Base-by-base conservation (phyloP, 2,888 invertebrate genomes). In the Yponomeuta evonymella region DNA sequence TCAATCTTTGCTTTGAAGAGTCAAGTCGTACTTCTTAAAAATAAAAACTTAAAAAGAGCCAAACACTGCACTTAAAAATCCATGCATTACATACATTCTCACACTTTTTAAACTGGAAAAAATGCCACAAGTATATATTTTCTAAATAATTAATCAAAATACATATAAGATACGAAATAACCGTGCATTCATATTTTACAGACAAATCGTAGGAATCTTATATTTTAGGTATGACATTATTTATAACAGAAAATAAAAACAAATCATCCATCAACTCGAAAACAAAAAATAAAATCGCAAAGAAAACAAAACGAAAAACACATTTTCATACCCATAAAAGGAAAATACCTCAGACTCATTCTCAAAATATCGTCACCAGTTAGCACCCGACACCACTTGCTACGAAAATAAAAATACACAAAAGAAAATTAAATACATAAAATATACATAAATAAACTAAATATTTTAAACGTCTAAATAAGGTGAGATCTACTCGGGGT, bases 331-430 rank as follows among this genome's bases (percentile, higher is more conserved):
- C 36, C 11, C 29, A 11, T 29, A 33, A n/a, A 58, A 33, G 15
- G 15, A 48, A 51, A 74, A 84, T 92, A 95, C 96, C 95, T 96
- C 94, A 95, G 89, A 87, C 95, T 95, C 95, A 95, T 95, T 94
- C 94, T 94, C 93, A 95, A 94, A 88, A 95, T 94, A 94, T 95
- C 95, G 87, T 95, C 95, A 89, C 95, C 95, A 77, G 95, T 95
- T 93, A 94, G 90, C 84, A 86, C 85, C 89, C 91, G 90, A 90
- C 91, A 90, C 90, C 90, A 90, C 90, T 90, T 89, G 89, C 90
- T 91, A 92, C 83, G 88, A 73, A 67, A 71, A 71, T 64, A 58
- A 58, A 58, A 58, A 58, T 58, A 74, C 70, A 66, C 66, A 74
- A 74, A 71, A 58, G 51, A 15, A 3, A 74, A 73, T 73, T 71